phyloP scores from a whole-genome alignment of 2,888 invertebrate species.

The Rotaria magnacalcarata region DNA sequence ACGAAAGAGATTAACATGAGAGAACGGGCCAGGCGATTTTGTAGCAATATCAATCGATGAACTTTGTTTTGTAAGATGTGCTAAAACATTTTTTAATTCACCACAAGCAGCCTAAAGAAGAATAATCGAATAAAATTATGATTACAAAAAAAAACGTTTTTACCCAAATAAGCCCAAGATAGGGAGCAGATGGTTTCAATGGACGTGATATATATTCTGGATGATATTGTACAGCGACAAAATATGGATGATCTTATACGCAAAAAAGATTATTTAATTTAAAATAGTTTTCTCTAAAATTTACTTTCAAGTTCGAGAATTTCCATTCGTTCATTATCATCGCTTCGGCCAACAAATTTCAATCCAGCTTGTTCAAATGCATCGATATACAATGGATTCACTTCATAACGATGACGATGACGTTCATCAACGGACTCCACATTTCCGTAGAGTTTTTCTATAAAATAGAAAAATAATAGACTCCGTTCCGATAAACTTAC shows the following conservation, averaged over 20 bases:
- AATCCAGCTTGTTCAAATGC: conserved; percentile 74
- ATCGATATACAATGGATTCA: conserved; percentile 77
- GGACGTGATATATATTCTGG: conserved; percentile 86
- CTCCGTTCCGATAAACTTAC: no score
- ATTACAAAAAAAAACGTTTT: background rate
- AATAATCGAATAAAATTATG: background rate
- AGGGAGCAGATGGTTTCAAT: conserved; percentile 79
- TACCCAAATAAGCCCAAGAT: conserved; percentile 81
- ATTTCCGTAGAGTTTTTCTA: conserved; percentile 58
- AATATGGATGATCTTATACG: conserved; percentile 73
- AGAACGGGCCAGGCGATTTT: background rate
- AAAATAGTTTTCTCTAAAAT: background rate
- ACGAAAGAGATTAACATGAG: conserved; percentile 3
- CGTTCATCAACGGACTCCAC: conserved; percentile 74
- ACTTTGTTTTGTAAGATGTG: background rate
- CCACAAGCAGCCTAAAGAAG: conserved; percentile 1
- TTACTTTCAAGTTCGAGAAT: conserved; percentile 72
- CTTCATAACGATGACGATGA: conserved; percentile 90
- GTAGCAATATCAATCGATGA: background rate
- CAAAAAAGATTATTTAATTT: background rate
- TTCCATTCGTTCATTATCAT: conserved; percentile 82
- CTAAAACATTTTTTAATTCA: conserved; percentile 6
- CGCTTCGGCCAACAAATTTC: conserved; percentile 76
- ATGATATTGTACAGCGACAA: conserved; percentile 91
- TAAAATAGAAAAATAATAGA: conserved; percentile 38